Conservation (phyloP, 2,797 vertebrate species). For the Platyrinchus mystaceus region DNA sequence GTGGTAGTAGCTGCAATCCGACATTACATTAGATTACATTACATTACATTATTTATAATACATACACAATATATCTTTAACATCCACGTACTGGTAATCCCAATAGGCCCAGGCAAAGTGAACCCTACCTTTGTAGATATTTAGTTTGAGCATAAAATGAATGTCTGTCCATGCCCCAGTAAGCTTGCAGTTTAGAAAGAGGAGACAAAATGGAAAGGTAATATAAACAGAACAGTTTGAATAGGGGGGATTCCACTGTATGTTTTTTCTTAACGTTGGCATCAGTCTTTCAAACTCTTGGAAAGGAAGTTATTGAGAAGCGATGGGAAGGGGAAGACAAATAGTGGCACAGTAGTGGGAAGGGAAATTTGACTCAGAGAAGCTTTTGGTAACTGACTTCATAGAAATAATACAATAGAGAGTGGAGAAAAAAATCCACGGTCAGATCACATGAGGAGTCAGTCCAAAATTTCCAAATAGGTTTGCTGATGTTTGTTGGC, state of each 20-base stretch:
- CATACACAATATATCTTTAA: not conserved
- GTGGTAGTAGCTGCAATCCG: not conserved
- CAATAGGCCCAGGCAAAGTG: not conserved
- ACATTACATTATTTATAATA: not conserved
- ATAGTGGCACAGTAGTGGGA: not conserved
- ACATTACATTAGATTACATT: not conserved
- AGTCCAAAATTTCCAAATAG: conserved; percentile 41
- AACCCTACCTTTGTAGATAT: not conserved
- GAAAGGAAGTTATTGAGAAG: not conserved
- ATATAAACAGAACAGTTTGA: not conserved
- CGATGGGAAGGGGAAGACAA: not conserved
- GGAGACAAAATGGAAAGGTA: not conserved
- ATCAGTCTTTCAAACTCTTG: not conserved
- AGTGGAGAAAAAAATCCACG: not conserved
- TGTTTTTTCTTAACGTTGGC: not conserved
- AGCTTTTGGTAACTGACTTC: conserved; percentile 18
- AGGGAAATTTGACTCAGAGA: not conserved
- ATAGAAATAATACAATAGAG: not conserved
- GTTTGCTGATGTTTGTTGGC: conserved; percentile 27
- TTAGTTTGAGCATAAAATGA: not conserved
- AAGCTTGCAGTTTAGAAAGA: not conserved
- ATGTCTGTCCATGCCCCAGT: not conserved
- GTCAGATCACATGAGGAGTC: conserved; percentile 15
- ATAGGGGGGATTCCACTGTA: not conserved
- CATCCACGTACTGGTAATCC: not conserved